Evolutionary conservation across 2,888 invertebrate species (phyloP).

Genomic region (Volucella zonaria): DNA sequence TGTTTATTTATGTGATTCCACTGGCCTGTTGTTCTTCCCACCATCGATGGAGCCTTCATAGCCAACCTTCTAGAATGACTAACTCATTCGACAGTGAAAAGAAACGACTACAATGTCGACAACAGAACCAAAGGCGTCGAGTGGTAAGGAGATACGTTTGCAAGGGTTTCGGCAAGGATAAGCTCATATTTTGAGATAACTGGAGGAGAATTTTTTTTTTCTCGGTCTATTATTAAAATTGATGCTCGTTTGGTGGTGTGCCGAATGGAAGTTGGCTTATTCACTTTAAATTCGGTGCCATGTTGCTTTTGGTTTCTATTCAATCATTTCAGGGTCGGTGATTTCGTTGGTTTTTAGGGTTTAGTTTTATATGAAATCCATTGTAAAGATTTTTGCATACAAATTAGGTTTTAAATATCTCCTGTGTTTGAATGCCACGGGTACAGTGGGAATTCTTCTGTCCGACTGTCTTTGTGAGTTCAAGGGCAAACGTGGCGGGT

Average conservation of each 20-base stretch:
- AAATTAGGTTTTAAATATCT: conserved; percentile 42
- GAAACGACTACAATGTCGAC: neutral
- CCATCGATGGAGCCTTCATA: too few species aligned
- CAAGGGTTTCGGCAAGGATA: conserved; percentile 55
- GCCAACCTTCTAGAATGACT: conserved; percentile 41
- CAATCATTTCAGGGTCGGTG: conserved; percentile 67
- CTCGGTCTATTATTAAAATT: conserved; percentile 63
- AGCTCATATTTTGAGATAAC: conserved; percentile 61
- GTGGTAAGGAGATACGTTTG: neutral
- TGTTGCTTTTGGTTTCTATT: conserved; percentile 36
- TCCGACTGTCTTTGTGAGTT: too few species aligned
- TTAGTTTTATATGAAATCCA: conserved; percentile 26
- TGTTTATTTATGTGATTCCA: conserved; percentile 66
- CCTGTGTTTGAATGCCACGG: too few species aligned
- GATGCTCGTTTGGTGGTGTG: conserved; percentile 68
- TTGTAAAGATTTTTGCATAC: conserved; percentile 40
- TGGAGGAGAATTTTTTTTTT: conserved; percentile 21
- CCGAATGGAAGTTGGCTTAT: conserved; percentile 68
- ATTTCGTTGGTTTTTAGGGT: conserved; percentile 6
- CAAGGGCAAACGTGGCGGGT: too few species aligned
- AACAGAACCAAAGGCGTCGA: neutral
- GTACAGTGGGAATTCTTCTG: too few species aligned
- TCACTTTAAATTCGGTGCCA: conserved; percentile 25
- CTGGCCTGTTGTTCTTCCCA: conserved; percentile 19
- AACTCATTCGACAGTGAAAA: conserved; percentile 61